Base-by-base conservation (phyloP, 1,140 invertebrate genomes). In the Drosophila funebris region DNA sequence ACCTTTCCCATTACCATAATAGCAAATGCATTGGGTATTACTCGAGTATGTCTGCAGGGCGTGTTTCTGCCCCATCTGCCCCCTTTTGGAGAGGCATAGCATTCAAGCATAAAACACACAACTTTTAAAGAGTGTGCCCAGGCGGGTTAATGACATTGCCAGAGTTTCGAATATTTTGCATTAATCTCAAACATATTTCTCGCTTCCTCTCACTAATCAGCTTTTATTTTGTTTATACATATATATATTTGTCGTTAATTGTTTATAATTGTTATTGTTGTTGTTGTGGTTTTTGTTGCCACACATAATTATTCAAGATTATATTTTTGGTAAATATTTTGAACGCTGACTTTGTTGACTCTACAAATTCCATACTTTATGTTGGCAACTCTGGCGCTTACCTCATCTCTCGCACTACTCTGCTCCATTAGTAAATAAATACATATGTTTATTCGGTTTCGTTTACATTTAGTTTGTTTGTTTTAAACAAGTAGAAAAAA, bases 231-330 rank as follows among this genome's bases (percentile, higher is more conserved):
- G 3, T 27, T 0, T 27, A 24, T 4, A 24, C 4, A 24, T 24
- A 24, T 46, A 1, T 56, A 24, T 61, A 29, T 54, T 48, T 27
- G 46, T 73, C 14, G 52, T 46, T 82, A 78, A 82, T 82, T 82
- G 64, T 83, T n/a, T 78, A 50, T 74, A 70, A 78, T 82, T 82
- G 33, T 61, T 57, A 41, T 53, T 39, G 43, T 33, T 24, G 41
- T 41, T 67, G 27, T 54, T 54, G 60, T 24, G 3, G 33, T 50
- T 39, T 36, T 43, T 46, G 54, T 9, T 70, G 41, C 53, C 46
- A 52, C 52, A 73, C 29, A 31, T 52, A 84, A 85, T 76, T 85
- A 74, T 80, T 73, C 73, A 67, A 76, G 81, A 69, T 80, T 85
- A 80, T 67, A 16, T 66, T 61, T 1, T 64, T 84, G 43, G 70